A percentile compares a stretch with the other conserved stretches of the same genome.
These are phyloP conservation scores for Cantharis rufa DNA, from an alignment of 2,888 invertebrate species.

Conservation along the genomic window DNA sequence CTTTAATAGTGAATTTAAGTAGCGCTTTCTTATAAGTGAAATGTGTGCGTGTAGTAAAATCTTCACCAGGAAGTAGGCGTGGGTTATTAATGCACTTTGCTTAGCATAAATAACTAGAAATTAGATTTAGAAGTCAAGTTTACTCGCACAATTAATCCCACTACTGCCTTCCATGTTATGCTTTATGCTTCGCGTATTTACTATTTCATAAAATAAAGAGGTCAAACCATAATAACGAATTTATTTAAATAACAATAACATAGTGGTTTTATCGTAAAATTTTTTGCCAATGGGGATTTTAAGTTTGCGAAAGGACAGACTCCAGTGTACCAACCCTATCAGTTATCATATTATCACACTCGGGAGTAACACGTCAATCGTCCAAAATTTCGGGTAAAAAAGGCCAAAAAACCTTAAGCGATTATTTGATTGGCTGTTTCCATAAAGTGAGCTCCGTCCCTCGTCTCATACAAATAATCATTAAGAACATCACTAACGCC, in stretches of 20 bases:
- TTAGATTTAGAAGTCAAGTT: conserved; percentile 33
- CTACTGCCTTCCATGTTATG: conserved; percentile 12
- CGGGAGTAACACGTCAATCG: too few relatives aligned
- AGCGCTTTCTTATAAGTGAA: conserved; percentile 28
- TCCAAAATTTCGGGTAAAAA: too few relatives aligned
- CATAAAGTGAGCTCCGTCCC: too few relatives aligned
- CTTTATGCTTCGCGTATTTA: conserved; percentile 25
- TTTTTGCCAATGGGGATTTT: too few relatives aligned
- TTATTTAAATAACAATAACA: background rate
- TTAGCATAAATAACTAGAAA: conserved; percentile 32
- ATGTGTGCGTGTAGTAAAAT: conserved; percentile 27
- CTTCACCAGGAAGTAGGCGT: conserved; percentile 30
- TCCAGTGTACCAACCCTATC: too few relatives aligned
- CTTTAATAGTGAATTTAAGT: conserved; percentile 15
- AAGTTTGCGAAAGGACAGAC: too few relatives aligned
- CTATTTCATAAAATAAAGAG: conserved; percentile 16
- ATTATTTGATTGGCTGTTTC: too few relatives aligned
- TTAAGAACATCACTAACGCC: too few relatives aligned
- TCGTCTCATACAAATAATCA: too few relatives aligned
- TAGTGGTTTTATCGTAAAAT: background rate
- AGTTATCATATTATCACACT: too few relatives aligned
- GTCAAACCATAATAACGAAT: conserved; percentile 7
- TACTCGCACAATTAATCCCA: conserved; percentile 17
- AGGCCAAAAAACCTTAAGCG: too few relatives aligned
- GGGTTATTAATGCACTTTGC: conserved; percentile 24